Percentiles rank a stretch among this genome's conserved stretches.
Evolutionary conservation across 2,113 vertebrate genomes (phyloP).

Genomic region (Panthera tigris): DNA sequence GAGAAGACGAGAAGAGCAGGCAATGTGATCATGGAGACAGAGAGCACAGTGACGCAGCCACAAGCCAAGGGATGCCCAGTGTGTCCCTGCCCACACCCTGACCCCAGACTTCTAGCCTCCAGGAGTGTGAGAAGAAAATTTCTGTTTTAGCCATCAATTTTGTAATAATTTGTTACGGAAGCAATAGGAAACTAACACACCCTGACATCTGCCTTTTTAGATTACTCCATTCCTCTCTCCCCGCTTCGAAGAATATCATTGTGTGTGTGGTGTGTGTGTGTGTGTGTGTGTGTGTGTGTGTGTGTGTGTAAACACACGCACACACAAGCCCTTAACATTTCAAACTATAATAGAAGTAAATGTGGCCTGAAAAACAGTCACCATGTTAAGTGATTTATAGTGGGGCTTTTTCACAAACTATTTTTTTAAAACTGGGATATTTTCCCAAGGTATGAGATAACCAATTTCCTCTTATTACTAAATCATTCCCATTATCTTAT

Average conservation of each 20-base stretch:
- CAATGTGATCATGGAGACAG: not conserved
- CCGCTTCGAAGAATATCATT: not conserved
- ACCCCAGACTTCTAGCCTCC: not conserved
- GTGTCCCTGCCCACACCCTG: not conserved
- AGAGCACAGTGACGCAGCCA: accelerated
- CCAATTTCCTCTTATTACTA: slow-evolving; percentile 60
- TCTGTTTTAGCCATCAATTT: not conserved
- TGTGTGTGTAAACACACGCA: accelerated
- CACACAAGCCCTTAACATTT: not conserved
- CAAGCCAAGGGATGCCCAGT: not conserved
- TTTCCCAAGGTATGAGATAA: slow-evolving; percentile 44
- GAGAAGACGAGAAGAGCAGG: not conserved
- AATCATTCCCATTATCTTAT: slow-evolving; percentile 56
- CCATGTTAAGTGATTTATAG: slow-evolving; percentile 42
- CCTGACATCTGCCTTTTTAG: not conserved
- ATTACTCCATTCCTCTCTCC: not conserved
- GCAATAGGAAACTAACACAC: not conserved
- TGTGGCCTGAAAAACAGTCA: not conserved
- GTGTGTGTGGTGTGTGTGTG: too few relatives aligned
- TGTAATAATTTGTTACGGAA: not conserved
- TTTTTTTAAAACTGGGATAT: slow-evolving; percentile 43
- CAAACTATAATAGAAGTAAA: not conserved
- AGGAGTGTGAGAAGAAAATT: not conserved
- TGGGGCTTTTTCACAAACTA: slow-evolving; percentile 52
- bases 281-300: not conserved